phyloP scores from a whole-genome alignment of 2,888 invertebrate genomes.

The Platerodrilus igneus region DNA sequence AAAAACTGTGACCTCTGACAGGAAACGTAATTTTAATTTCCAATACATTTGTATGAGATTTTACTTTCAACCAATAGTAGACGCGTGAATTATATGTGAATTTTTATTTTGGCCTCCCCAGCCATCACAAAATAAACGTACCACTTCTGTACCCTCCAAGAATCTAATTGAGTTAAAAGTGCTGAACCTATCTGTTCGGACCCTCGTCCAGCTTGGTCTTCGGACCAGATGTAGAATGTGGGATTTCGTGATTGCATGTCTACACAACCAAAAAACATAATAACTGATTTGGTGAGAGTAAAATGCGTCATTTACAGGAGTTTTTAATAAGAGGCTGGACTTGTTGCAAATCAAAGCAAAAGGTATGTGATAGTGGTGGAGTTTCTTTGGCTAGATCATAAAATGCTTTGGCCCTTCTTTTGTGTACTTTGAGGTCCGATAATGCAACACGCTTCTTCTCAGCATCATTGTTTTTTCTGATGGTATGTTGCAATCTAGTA shows the following conservation, averaged over 20 bases:
- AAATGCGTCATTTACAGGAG: slow-evolving; percentile 13
- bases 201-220: slow-evolving; percentile 13
- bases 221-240: slow-evolving; percentile 20
- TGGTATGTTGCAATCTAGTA: neutral
- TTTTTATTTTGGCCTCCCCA: slow-evolving; percentile 12
- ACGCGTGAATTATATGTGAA: slow-evolving; percentile 9
- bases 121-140: slow-evolving; percentile 11
- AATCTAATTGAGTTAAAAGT: slow-evolving; percentile 13
- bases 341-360: slow-evolving; percentile 20
- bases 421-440: slow-evolving; percentile 2
- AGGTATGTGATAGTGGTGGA: slow-evolving; percentile 7
- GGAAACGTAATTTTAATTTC: slow-evolving; percentile 11
- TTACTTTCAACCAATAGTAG: slow-evolving; percentile 8
- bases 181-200: slow-evolving; percentile 16
- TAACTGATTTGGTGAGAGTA: slow-evolving; percentile 16
- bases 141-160: slow-evolving; percentile 6
- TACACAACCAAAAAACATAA: slow-evolving; percentile 12
- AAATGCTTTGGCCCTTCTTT: slow-evolving; percentile 13
- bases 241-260: slow-evolving; percentile 14
- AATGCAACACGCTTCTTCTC: slow-evolving; percentile 2
- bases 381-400: slow-evolving; percentile 10
- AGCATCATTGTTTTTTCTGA: neutral
- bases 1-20: slow-evolving; percentile 12
- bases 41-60: slow-evolving; percentile 8
- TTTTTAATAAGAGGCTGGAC: slow-evolving; percentile 15